Percentiles rank a stretch among this genome's conserved stretches.
Evolutionary conservation across 2,797 vertebrate genomes (phyloP).

Genomic region (Basileuterus tristriatus): DNA sequence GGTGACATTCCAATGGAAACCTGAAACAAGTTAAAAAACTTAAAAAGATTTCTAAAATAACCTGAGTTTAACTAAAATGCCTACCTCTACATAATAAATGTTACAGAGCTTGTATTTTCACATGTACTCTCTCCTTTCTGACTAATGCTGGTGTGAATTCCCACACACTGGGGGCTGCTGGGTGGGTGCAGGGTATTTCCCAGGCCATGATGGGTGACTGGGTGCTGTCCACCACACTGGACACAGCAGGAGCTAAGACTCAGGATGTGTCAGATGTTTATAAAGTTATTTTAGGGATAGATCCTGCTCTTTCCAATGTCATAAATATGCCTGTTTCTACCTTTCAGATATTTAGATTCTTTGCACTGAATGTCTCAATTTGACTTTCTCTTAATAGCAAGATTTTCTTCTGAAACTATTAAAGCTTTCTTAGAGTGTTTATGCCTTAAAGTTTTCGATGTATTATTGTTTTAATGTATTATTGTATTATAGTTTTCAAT

Average conservation of each 20-base stretch:
- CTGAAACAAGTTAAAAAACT: background rate
- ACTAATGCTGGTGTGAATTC: background rate
- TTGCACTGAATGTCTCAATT: background rate
- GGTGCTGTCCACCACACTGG: background rate
- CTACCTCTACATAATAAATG: background rate
- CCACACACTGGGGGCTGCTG: too few relatives aligned
- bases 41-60: background rate
- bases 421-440: background rate
- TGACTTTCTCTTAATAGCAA: background rate
- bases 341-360: background rate
- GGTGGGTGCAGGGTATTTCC: background rate
- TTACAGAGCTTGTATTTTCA: background rate
- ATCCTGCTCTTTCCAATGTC: background rate
- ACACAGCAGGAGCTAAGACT: background rate
- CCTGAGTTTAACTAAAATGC: background rate
- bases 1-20: background rate
- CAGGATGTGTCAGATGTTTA: background rate
- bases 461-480: background rate
- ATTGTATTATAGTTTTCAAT: background rate
- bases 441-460: background rate
- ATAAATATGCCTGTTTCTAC: background rate
- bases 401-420: background rate
- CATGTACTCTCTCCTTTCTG: background rate
- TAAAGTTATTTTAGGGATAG: background rate
- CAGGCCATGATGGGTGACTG: background rate